Evolutionary conservation across 2,888 invertebrate genomes (phyloP).

Genomic region (Polietes domitor): DNA sequence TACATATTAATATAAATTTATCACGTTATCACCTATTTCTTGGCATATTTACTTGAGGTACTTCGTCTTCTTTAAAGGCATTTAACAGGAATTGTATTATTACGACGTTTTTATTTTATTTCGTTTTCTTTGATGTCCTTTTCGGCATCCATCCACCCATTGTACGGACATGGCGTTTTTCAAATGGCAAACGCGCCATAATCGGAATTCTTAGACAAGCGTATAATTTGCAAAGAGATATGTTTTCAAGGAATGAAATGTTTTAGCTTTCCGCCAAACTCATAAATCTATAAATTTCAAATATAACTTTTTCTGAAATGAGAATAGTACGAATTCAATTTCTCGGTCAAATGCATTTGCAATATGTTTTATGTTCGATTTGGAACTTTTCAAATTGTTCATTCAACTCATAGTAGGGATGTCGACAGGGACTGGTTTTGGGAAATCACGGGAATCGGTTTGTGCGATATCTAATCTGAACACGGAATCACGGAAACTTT

Average conservation of each 20-base stretch:
- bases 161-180: background rate
- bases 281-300: slow-evolving; percentile 64
- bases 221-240: background rate
- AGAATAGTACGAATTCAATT: slow-evolving; percentile 60
- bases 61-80: background rate
- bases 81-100: background rate
- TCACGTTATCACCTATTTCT: background rate
- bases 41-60: background rate
- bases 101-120: slow-evolving; percentile 8
- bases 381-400: background rate
- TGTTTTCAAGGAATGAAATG: background rate
- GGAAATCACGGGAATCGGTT: too few relatives aligned
- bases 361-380: slow-evolving; percentile 22
- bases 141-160: background rate
- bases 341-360: slow-evolving; percentile 65
- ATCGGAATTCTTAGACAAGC: slow-evolving; percentile 8
- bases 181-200: background rate
- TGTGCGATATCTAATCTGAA: too few relatives aligned
- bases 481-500: too few relatives aligned
- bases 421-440: too few relatives aligned
- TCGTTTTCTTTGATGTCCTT: background rate
- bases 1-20: slow-evolving; percentile 11
- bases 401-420: too few relatives aligned
- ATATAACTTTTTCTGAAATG: slow-evolving; percentile 39
- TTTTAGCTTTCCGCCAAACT: slow-evolving; percentile 39